Conservation (phyloP, 2,797 vertebrate species). For the Thaleichthys pacificus region DNA sequence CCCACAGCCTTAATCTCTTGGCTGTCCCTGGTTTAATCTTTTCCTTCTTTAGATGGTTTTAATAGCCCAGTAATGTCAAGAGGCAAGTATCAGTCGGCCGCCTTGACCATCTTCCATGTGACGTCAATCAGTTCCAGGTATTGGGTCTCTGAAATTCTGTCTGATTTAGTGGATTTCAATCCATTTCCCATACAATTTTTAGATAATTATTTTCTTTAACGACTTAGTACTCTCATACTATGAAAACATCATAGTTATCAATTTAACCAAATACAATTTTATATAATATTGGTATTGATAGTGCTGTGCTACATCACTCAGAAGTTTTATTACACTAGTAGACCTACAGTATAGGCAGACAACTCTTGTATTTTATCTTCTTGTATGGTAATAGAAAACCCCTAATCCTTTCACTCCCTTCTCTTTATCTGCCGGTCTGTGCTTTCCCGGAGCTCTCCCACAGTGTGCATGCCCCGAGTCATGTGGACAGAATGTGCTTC, state of each 20-base stretch:
- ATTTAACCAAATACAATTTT: too few relatives aligned
- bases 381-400: neutral
- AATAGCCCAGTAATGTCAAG: constrained; percentile 15
- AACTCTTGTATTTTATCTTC: neutral
- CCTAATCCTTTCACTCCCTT: neutral
- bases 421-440: neutral
- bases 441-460: neutral
- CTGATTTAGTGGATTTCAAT: too few relatives aligned
- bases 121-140: neutral
- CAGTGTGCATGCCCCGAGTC: neutral
- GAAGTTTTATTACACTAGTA: neutral
- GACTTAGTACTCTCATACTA: too few relatives aligned
- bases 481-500: too few relatives aligned
- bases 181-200: too few relatives aligned
- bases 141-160: neutral
- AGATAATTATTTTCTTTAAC: too few relatives aligned
- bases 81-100: neutral
- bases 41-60: constrained; percentile 31
- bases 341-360: neutral
- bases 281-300: too few relatives aligned
- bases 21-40: constrained; percentile 20
- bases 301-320: too few relatives aligned
- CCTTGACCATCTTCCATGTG: neutral
- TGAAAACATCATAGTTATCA: too few relatives aligned
- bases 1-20: constrained; percentile 6